These are phyloP conservation scores for Limenitis arthemis DNA, from an alignment of 2,888 invertebrate species.

Conservation along the genomic window DNA sequence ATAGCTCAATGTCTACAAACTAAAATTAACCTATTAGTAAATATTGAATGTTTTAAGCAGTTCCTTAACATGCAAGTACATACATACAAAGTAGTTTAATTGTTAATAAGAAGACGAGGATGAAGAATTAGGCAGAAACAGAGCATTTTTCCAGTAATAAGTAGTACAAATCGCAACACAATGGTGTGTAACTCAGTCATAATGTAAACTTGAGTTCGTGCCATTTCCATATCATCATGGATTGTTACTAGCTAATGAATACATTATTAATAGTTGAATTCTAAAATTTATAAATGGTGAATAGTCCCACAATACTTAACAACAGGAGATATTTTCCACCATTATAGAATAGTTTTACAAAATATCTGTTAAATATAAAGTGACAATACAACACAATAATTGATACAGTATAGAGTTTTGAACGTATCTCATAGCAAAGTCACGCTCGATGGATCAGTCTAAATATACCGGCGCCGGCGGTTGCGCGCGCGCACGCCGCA, in stretches of 20 bases:
- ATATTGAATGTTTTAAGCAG: no score
- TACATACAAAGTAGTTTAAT: not conserved
- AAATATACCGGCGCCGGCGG: conserved; percentile 64
- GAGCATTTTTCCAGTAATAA: conserved; percentile 20
- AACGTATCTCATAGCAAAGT: conserved; percentile 18
- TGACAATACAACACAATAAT: conserved; percentile 6
- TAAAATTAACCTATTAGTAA: no score
- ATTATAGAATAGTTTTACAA: no score
- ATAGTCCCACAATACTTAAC: no score
- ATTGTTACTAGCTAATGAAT: conserved; percentile 36
- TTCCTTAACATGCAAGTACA: no score
- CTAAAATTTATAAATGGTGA: no score
- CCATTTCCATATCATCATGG: conserved; percentile 37
- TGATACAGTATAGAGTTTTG: conserved; percentile 20
- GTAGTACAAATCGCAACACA: conserved; percentile 33
- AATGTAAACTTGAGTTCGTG: conserved; percentile 43
- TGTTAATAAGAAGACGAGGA: no score
- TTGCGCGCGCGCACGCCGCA: conserved; percentile 53
- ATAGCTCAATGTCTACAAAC: no score
- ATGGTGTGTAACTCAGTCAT: conserved; percentile 31
- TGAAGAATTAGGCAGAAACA: no score
- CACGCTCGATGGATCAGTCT: conserved; percentile 56
- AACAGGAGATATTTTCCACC: no score
- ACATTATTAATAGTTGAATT: not conserved
- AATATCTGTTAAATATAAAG: not conserved